phyloP scores from a whole-genome alignment of 1,140 invertebrate species.

The Bombyx mori region ASM3026992v2 NC_085111.1:15657001-15657500 shows the following conservation, averaged over 20 bases:
- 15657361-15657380: constrained; percentile 1
- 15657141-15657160: constrained; percentile 19
- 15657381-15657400: background rate
- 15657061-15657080: too few species aligned
- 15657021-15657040: too few species aligned
- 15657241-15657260: constrained; percentile 34
- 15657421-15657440: constrained; percentile 1
- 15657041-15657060: too few species aligned
- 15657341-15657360: background rate
- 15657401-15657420: background rate
- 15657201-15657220: constrained; percentile 24
- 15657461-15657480: too few species aligned
- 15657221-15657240: constrained; percentile 64
- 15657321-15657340: background rate
- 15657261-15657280: constrained; percentile 66
- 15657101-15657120: constrained; percentile 7
- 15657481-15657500: too few species aligned
- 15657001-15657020: too few species aligned
- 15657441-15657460: too few species aligned
- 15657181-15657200: constrained; percentile 64
- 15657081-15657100: too few species aligned
- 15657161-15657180: constrained; percentile 65
- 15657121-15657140: constrained; percentile 11
- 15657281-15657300: constrained; percentile 55
- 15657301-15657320: background rate